Percentiles rank a stretch among this genome's conserved stretches.
phyloP scores from a whole-genome alignment of 2,113 vertebrate species.

The Isurus oxyrinchus region DNA sequence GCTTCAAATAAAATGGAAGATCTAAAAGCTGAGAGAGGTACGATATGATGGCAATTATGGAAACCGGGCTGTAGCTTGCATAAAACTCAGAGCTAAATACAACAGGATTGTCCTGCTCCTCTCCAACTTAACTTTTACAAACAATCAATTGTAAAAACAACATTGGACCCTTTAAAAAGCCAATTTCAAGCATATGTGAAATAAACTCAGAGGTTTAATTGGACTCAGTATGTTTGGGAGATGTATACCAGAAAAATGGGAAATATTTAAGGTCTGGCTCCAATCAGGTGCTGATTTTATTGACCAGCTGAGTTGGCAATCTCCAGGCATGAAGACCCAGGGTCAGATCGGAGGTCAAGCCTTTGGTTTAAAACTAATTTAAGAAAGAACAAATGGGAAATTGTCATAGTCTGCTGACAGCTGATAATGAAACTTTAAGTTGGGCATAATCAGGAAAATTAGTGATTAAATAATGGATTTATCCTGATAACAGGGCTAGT shows the following conservation, averaged over 20 bases:
- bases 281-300: neutral
- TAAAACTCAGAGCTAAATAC: neutral
- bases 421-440: neutral
- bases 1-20: neutral
- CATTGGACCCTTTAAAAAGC: neutral
- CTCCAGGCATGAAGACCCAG: neutral
- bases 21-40: neutral
- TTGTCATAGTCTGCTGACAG: neutral
- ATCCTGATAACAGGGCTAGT: neutral
- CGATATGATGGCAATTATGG: neutral
- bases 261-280: neutral
- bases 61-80: neutral
- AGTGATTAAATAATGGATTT: neutral
- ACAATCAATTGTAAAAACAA: neutral
- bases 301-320: neutral
- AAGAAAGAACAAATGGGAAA: neutral
- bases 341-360: neutral
- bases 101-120: neutral
- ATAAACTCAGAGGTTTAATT: neutral
- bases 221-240: neutral
- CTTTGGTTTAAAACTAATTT: neutral
- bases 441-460: neutral
- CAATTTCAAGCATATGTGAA: neutral
- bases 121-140: neutral
- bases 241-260: neutral